A percentile compares a stretch with the other conserved stretches of the same genome.
phyloP scores from a whole-genome alignment of 2,888 invertebrate species.

The Cheilosia variabilis region DNA sequence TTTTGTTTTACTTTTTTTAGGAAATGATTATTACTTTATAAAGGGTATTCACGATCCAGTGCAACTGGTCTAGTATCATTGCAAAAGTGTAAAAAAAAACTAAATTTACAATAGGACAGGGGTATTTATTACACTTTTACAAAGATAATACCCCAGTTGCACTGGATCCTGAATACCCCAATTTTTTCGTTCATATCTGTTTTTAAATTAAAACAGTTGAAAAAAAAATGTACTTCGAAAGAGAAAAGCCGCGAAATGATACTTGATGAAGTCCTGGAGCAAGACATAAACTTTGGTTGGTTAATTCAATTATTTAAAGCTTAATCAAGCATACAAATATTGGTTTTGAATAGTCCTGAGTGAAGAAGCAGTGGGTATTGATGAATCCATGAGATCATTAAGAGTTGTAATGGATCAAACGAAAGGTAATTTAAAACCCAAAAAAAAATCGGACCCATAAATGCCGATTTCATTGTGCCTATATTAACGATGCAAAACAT shows the following conservation, averaged over 20 bases:
- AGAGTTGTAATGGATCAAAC: too few relatives aligned
- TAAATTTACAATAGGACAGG: too few relatives aligned
- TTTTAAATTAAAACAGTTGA: too few relatives aligned
- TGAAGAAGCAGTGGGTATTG: conserved; percentile 1
- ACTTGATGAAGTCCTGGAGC: not conserved
- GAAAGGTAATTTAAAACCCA: conserved; percentile 13
- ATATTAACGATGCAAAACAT: conserved; percentile 24
- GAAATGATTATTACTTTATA: not conserved
- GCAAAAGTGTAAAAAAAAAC: too few relatives aligned
- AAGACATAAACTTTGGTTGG: conserved; percentile 3
- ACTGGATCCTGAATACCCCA: too few relatives aligned
- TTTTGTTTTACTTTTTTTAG: not conserved
- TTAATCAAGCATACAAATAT: not conserved
- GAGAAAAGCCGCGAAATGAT: too few relatives aligned
- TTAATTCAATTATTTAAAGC: not conserved
- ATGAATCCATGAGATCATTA: too few relatives aligned
- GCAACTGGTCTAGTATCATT: too few relatives aligned
- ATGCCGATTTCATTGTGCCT: conserved; percentile 21
- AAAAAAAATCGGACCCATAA: conserved; percentile 15
- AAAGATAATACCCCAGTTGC: too few relatives aligned
- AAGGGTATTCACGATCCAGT: not conserved
- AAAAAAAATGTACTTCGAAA: too few relatives aligned
- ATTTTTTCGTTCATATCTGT: too few relatives aligned
- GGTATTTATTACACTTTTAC: too few relatives aligned
- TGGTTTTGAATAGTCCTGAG: not conserved